Conservation (phyloP, 2,113 vertebrate species). For the Oncorhynchus clarkii region DNA sequence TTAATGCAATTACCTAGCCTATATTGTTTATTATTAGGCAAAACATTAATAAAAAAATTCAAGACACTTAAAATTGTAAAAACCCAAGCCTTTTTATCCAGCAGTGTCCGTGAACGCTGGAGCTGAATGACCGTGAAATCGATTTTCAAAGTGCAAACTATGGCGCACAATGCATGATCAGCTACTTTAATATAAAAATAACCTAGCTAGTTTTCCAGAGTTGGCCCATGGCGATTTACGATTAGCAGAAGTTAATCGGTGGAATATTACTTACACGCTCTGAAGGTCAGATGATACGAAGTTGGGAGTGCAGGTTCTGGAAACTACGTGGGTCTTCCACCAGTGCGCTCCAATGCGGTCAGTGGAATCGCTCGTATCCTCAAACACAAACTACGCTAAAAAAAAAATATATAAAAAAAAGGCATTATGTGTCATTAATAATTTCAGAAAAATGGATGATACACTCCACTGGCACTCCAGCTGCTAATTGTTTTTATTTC, state of each 20-base stretch:
- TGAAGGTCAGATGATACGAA: constrained; percentile 78
- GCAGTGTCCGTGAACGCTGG: background rate
- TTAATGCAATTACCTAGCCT: too few relatives aligned
- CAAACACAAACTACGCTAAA: constrained; percentile 15
- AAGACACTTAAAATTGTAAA: background rate
- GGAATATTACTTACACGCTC: constrained; percentile 71
- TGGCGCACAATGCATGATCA: background rate
- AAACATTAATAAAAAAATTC: too few relatives aligned
- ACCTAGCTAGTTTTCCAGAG: background rate
- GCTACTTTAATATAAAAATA: too few relatives aligned
- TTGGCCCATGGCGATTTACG: background rate
- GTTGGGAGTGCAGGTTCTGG: constrained; percentile 42
- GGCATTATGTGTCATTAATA: constrained; percentile 6
- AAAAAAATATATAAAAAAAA: background rate
- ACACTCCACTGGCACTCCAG: constrained; percentile 20
- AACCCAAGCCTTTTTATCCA: background rate
- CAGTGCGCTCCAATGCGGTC: constrained; percentile 8
- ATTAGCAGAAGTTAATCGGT: background rate
- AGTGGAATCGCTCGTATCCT: background rate
- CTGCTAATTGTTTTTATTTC: constrained; percentile 67
- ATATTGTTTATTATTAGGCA: too few relatives aligned
- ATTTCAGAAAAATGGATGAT: constrained; percentile 23
- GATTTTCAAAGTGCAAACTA: background rate
- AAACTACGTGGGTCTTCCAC: constrained; percentile 47
- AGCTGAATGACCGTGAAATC: background rate